A percentile compares a stretch with the other conserved stretches of the same genome.
These are phyloP conservation scores for Dolomedes plantarius DNA, from an alignment of 2,888 invertebrate genomes.

Conservation along the genomic window DNA sequence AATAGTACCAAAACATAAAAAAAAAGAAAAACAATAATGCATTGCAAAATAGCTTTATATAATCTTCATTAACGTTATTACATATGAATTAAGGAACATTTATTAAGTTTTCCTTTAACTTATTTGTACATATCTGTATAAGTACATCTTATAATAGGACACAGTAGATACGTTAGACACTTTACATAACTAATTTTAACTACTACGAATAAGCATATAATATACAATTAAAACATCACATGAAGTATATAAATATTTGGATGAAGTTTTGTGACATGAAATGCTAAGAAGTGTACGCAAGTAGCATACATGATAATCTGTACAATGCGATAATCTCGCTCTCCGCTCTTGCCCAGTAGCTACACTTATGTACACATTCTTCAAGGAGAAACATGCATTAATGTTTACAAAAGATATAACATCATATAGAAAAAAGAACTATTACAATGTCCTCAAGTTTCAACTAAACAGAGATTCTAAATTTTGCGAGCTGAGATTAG, in stretches of 20 bases:
- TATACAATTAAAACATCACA: slow-evolving; percentile 38
- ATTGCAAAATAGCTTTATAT: slow-evolving; percentile 50
- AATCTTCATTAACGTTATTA: slow-evolving; percentile 34
- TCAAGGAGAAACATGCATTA: not conserved
- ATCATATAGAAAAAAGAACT: not conserved
- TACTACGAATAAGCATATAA: slow-evolving; percentile 39
- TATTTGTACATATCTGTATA: slow-evolving; percentile 39
- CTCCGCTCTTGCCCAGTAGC: not conserved
- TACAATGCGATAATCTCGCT: not conserved
- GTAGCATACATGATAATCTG: not conserved
- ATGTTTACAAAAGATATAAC: not conserved
- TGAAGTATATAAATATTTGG: slow-evolving; percentile 21
- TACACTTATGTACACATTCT: not conserved
- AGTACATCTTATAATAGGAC: slow-evolving; percentile 34
- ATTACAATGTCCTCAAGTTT: not conserved
- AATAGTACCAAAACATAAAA: no score
- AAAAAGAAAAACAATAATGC: not conserved
- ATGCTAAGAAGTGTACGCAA: not conserved
- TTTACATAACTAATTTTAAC: slow-evolving; percentile 23
- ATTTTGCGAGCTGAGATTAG: not conserved
- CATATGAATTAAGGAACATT: slow-evolving; percentile 44
- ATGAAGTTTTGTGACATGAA: not conserved
- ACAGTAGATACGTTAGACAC: slow-evolving; percentile 7
- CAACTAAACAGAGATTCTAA: not conserved
- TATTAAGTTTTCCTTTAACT: slow-evolving; percentile 31